Conservation (phyloP, 2,797 vertebrate species). For the Amblyraja radiata region DNA sequence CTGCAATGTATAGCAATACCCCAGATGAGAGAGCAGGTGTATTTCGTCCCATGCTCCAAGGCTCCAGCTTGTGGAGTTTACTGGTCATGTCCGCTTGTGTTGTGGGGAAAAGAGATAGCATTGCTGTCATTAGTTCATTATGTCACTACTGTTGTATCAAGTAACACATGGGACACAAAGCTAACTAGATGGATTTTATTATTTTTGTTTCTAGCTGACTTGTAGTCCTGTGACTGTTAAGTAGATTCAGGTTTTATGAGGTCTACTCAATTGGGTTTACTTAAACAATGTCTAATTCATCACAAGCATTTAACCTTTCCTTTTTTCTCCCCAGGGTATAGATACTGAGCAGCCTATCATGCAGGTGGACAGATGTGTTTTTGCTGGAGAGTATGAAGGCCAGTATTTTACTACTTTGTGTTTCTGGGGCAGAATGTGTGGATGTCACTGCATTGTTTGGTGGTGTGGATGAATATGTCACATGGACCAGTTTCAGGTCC, state of each 20-base stretch:
- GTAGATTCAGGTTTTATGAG: neutral
- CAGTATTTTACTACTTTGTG: slow-evolving; percentile 42
- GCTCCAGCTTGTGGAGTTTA: neutral
- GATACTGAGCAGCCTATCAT: slow-evolving; percentile 85
- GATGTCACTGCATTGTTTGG: neutral
- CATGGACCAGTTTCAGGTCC: neutral
- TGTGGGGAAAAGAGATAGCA: neutral
- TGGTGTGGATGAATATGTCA: neutral
- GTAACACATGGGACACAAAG: neutral
- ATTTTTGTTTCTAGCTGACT: neutral
- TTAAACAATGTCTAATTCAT: neutral
- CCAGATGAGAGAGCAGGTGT: neutral
- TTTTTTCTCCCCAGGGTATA: slow-evolving; percentile 64
- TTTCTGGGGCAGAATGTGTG: neutral
- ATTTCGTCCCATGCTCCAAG: neutral
- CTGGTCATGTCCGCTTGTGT: neutral
- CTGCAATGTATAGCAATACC: slow-evolving; percentile 66
- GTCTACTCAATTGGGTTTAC: neutral
- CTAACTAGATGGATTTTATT: neutral
- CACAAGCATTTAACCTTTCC: slow-evolving; percentile 42
- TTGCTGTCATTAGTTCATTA: neutral
- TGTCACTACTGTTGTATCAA: neutral
- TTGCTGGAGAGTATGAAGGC: slow-evolving; percentile 94
- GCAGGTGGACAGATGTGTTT: slow-evolving; percentile 85
- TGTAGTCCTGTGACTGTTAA: neutral